Evolutionary conservation across 1,140 invertebrate genomes (phyloP), one percentile per base, ranked within the genome.

Genomic region (Drosophila pandora): DNA sequence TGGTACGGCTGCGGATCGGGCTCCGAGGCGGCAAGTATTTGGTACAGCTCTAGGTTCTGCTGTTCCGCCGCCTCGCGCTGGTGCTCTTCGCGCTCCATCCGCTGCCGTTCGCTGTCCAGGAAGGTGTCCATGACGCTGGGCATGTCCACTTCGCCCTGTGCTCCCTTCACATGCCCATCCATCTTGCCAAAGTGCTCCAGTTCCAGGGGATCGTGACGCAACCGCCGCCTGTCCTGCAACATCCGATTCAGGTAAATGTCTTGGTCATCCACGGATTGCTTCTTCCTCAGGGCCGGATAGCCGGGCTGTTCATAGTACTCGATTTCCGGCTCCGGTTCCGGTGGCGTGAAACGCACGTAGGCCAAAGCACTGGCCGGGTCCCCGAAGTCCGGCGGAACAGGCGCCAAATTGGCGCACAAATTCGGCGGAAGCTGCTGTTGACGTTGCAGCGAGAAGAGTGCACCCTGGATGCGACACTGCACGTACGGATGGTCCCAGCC

Each of bases 341-440:
- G 96, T 3, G 96, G 96, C 1, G 94, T 95, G 74, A 96, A 97
- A 63, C 95, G 95, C 1, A 98, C 95, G 73, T 95, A 95, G 17
- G 96, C 96, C 69, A 96, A 91, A 50, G 94, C 93, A 72, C 93
- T 93, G n/a, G 83, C 78, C 43, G 94, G 93, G 4, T 95, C 94
- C 75, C 95, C 95, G 37, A 94, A 75, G 21, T 91, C 79, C 4
- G 74, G 69, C 45, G 83, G 90, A 28, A 61, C 56, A 0, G 90
- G 81, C 3, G 90, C 90, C 69, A 92, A 30, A 21, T 91, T 90
- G 23, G 89, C 80, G 50, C 87, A 91, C 13, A 88, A 74, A 58
- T 92, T 91, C 3, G 85, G 90, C 1, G 89, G 90, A 61, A 92
- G 68, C 55, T 87, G 91, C 12, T 90, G 90, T 48, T 89, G 82